A percentile compares a stretch with the other conserved stretches of the same genome.
Evolutionary conservation across 92 coral and sea anemone species (phyloP).

Genomic region (Parazoanthus darwini): DNA sequence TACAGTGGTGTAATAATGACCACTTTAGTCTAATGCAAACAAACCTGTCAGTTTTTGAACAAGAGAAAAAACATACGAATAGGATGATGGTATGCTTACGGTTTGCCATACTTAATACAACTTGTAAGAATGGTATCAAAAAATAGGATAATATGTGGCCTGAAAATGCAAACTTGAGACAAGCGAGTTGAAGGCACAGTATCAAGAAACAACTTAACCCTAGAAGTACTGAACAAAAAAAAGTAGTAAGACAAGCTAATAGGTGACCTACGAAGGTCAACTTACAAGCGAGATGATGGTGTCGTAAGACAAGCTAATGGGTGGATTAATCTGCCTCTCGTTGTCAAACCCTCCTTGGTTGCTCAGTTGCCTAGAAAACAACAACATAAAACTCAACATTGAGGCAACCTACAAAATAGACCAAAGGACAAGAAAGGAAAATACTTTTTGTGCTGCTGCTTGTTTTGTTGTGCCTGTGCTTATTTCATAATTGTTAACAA

Average conservation of each 20-base stretch:
- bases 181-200: conserved; percentile 61
- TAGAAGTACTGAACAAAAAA: too few relatives aligned
- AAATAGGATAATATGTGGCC: conserved; percentile 58
- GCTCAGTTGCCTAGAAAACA: conserved; percentile 63
- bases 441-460: too few relatives aligned
- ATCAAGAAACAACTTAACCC: too few relatives aligned
- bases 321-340: conserved; percentile 64
- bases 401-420: too few relatives aligned
- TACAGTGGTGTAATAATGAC: too few relatives aligned
- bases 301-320: conserved; percentile 72
- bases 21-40: too few relatives aligned
- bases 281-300: conserved; percentile 79
- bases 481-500: too few relatives aligned
- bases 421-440: too few relatives aligned
- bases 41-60: too few relatives aligned
- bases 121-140: conserved; percentile 50
- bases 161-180: conserved; percentile 36
- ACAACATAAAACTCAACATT: background rate
- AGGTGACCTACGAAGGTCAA: conserved; percentile 15
- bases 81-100: conserved; percentile 34
- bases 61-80: conserved; percentile 47
- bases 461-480: too few relatives aligned
- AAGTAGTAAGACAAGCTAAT: conserved; percentile 58
- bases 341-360: conserved; percentile 77
- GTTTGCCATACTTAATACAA: too few relatives aligned